Base-by-base conservation (phyloP, 2,797 vertebrate genomes). In the Pteropus rufus region DNA sequence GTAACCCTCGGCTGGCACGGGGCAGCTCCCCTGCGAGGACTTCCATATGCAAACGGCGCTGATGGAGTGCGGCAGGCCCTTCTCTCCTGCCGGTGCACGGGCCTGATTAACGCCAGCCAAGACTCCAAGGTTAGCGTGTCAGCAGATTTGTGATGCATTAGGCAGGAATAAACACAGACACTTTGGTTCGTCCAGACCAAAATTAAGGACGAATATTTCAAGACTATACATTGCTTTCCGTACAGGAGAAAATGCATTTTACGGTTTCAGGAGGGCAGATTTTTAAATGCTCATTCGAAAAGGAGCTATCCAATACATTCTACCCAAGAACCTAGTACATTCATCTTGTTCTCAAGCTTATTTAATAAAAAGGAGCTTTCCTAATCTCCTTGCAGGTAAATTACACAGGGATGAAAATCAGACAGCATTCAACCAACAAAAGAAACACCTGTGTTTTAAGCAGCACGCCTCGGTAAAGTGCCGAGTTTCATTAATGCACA, bases 1-100 rank as follows among this genome's bases (percentile, higher is more conserved):
- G 99, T 99, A 99, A 99, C 99, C 99, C 99, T 99, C 98, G 98
- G 99, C 99, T 99, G 99, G 99, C 99, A 99, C 98, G 97, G 98
- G 98, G 99, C 99, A 99, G 97, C 98, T 99, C 99, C 99, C 99
- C 98, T 97, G 98, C 99, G 99, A 99, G 98, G 99, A 98, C 98
- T 98, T 99, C 99, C 99, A 99, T 99, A 99, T 99, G 99, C 99
- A 99, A 99, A 98, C 98, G 91, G 98, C 98, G 98, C 98, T 99
- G 99, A 98, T 98, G 98, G 98, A 99, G 98, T 97, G 98, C 98
- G 98, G 98, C 98, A 98, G 98, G 99, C 98, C 98, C 98, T 98
- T 98, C 98, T 98, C 98, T 98, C 98, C 98, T 98, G 98, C 98
- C 97, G 98, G 97, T 97, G 98, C 98, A 96, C 98, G 98, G 98